Percentiles rank a stretch among this genome's conserved stretches.
phyloP scores from a whole-genome alignment of 1,140 invertebrate species.

The Plodia interpunctella region DNA sequence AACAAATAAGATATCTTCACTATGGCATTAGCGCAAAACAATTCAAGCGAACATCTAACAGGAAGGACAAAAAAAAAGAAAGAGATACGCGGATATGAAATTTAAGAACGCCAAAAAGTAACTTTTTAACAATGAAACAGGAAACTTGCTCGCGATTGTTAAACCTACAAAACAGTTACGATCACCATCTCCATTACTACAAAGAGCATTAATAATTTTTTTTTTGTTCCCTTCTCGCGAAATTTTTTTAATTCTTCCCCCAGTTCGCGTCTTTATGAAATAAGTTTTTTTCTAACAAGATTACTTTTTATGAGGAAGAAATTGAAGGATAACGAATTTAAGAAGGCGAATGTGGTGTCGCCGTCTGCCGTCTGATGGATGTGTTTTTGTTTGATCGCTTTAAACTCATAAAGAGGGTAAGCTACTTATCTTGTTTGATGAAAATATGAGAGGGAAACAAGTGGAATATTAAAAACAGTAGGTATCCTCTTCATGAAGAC shows the following conservation, averaged over 20 bases:
- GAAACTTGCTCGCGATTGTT: conserved; percentile 36
- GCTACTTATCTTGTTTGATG: conserved; percentile 27
- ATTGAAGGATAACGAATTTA: conserved; percentile 63
- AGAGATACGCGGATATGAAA: background rate
- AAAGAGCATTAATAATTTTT: conserved; percentile 48
- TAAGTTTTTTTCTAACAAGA: conserved; percentile 68
- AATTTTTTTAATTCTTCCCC: conserved; percentile 49
- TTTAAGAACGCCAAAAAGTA: conserved; percentile 13
- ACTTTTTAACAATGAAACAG: conserved; percentile 23
- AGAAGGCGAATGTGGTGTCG: conserved; percentile 21
- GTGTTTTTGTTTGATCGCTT: conserved; percentile 26
- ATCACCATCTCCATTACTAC: conserved; percentile 37
- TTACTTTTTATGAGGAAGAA: conserved; percentile 64
- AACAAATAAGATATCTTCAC: too few species aligned
- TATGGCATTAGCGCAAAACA: background rate
- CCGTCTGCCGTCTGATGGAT: conserved; percentile 16
- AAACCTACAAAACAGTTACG: conserved; percentile 41
- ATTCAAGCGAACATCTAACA: background rate
- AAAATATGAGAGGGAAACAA: conserved; percentile 17
- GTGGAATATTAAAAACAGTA: background rate
- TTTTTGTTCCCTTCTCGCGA: conserved; percentile 24
- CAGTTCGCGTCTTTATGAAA: conserved; percentile 57
- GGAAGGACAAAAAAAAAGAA: background rate
- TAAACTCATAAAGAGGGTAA: conserved; percentile 26
- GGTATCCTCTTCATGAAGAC: background rate